Conservation (phyloP, 2,888 invertebrate genomes). For the Drosophila macrothrix region DNA sequence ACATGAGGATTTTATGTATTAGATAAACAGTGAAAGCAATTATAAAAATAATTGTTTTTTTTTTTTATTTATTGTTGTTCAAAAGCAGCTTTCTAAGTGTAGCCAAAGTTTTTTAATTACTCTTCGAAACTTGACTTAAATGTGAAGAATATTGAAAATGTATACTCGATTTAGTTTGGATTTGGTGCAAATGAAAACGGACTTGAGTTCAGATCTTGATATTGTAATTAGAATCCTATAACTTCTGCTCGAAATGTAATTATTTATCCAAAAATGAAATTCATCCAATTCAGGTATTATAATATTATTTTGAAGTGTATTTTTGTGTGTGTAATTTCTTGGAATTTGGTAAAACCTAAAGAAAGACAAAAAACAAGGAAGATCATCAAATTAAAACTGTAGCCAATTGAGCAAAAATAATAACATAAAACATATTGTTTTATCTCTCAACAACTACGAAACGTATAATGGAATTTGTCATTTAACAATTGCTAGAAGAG, state of each 20-base stretch:
- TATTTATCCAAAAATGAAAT: slow-evolving; percentile 28
- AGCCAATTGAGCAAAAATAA: slow-evolving; percentile 60
- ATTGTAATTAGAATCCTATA: slow-evolving; percentile 24
- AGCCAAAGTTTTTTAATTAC: background rate
- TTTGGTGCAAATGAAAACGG: slow-evolving; percentile 42
- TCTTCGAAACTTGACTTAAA: slow-evolving; percentile 10
- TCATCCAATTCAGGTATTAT: slow-evolving; percentile 45
- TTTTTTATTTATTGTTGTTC: slow-evolving; percentile 14
- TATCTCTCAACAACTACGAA: slow-evolving; percentile 61
- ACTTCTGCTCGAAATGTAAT: slow-evolving; percentile 9
- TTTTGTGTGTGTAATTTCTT: slow-evolving; percentile 60
- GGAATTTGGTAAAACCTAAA: slow-evolving; percentile 41
- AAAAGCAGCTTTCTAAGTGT: slow-evolving; percentile 23
- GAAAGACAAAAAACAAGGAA: slow-evolving; percentile 7
- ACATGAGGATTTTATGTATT: slow-evolving; percentile 8
- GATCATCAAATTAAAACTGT: slow-evolving; percentile 21
- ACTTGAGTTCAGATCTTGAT: slow-evolving; percentile 31
- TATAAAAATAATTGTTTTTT: slow-evolving; percentile 58
- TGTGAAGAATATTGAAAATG: slow-evolving; percentile 25
- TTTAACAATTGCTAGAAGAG: slow-evolving; percentile 38
- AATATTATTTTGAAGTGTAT: slow-evolving; percentile 45
- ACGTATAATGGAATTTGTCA: slow-evolving; percentile 20
- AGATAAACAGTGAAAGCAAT: slow-evolving; percentile 74
- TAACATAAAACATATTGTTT: slow-evolving; percentile 31
- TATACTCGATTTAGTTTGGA: slow-evolving; percentile 9